Conservation (phyloP, 2,797 vertebrate genomes). For the Trachops cirrhosus region DNA sequence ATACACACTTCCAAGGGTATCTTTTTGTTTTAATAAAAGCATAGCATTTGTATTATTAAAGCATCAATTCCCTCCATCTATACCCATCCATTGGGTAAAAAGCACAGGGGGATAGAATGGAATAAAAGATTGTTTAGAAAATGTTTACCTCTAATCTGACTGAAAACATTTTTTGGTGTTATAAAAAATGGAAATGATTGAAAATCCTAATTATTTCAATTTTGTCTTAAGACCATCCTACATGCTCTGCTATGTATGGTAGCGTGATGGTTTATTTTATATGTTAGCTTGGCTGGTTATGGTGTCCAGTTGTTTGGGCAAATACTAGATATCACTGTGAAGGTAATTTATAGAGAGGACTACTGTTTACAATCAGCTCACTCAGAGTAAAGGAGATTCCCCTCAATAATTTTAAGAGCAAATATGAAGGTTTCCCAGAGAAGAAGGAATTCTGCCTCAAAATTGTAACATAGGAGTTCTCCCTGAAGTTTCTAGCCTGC, state of each 20-base stretch:
- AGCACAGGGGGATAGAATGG: no score
- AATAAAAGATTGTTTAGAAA: not conserved
- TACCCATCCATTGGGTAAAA: not conserved
- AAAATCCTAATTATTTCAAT: not conserved
- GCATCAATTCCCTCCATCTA: not conserved
- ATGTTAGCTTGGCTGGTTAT: not conserved
- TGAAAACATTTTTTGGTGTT: not conserved
- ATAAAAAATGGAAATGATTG: not conserved
- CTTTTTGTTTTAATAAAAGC: not conserved
- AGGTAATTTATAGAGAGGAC: not conserved
- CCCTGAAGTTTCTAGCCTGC: not conserved
- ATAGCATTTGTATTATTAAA: not conserved
- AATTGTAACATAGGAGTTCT: not conserved
- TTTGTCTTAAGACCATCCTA: not conserved
- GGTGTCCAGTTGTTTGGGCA: not conserved
- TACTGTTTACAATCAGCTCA: not conserved
- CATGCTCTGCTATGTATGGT: not conserved
- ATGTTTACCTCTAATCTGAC: not conserved
- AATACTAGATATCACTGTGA: not conserved
- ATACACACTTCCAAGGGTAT: not conserved
- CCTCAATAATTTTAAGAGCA: not conserved
- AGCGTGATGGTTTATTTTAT: not conserved
- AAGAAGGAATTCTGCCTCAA: not conserved
- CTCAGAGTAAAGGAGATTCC: not conserved
- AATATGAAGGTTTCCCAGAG: not conserved